Evolutionary conservation across 2,797 vertebrate species (phyloP), one percentile per base, ranked within the genome.

Genomic region (Myripristis jacobus): DNA sequence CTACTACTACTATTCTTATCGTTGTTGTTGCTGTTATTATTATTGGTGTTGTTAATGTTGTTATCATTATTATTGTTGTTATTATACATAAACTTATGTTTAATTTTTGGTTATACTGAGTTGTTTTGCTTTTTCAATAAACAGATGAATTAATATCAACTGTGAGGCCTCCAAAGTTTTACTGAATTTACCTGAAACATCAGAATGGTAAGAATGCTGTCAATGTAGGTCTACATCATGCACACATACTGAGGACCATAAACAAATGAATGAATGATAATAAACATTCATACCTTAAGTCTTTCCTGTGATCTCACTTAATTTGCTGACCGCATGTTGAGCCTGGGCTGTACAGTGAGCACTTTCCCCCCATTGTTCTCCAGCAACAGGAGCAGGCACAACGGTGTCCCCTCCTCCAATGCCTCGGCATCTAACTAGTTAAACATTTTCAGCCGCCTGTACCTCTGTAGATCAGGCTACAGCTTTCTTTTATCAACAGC

Each of bases 281-380:
- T 6, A 47, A 64, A 29, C 18, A 70, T 56, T 13, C 43, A 54
- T 65, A 52, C 43, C 7, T 41, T 13, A 8, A 12, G 12, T 69
- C 24, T 84, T 85, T 79, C 81, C 81, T 78, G 80, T 82, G 58
- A 11, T 54, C 16, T 64, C 41, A 46, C 11, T 57, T 52, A 57
- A 22, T 29, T 16, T 4, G 73, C 54, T 50, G 44, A 56, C 22
- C 4, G 18, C 15, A 46, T 57, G 22, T 29, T 44, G 25, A 54
- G 46, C 34, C 48, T 53, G 19, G 51, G 38, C 1, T 56, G 21
- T 58, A 22, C 12, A 68, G 43, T 10, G 27, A 31, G 25, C 27
- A 43, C 36, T 58, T 68, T 72, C 34, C 48, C 55, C 8, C 50
- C 65, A 69, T 36, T n/a, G 43, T 34, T 10, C 29, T 75, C 61